Conservation (phyloP, 2,888 invertebrate genomes). For the Strigamia crassipes region DNA sequence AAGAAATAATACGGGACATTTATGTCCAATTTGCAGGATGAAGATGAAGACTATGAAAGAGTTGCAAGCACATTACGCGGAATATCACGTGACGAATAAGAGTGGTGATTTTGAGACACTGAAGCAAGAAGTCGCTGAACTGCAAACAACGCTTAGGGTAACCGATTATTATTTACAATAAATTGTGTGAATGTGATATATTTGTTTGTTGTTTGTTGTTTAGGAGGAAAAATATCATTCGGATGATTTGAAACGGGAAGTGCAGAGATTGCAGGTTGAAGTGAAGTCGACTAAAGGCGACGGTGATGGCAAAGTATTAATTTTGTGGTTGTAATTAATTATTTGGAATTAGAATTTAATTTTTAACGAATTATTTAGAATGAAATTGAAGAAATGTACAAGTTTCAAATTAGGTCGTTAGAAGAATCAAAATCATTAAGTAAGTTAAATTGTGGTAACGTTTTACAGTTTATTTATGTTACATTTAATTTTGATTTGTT, state of each 20-base stretch:
- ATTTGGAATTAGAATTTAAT: neutral
- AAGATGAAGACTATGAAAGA: conserved; percentile 53
- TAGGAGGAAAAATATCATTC: conserved; percentile 59
- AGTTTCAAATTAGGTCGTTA: conserved; percentile 61
- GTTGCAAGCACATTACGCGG: conserved; percentile 54
- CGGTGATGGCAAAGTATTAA: conserved; percentile 20
- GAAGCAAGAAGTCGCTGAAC: conserved; percentile 57
- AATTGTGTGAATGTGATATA: neutral
- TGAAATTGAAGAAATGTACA: conserved; percentile 47
- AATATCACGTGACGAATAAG: conserved; percentile 53
- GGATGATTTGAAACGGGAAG: conserved; percentile 59
- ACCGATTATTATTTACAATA: conserved; percentile 43
- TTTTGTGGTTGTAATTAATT: neutral
- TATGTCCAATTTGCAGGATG: conserved; percentile 55
- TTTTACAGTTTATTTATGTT: neutral
- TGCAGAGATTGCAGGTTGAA: conserved; percentile 56
- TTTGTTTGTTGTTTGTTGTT: neutral
- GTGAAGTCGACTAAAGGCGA: conserved; percentile 39
- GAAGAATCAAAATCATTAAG: conserved; percentile 62
- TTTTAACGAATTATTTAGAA: neutral
- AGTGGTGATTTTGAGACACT: conserved; percentile 57
- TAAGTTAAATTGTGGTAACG: conserved; percentile 53
- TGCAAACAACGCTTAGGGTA: conserved; percentile 55
- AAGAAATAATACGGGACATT: conserved; percentile 55
- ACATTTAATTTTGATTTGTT: neutral